These are phyloP conservation scores for Bucorvus abyssinicus DNA, from an alignment of 2,797 vertebrate genomes.

Conservation along the genomic window DNA sequence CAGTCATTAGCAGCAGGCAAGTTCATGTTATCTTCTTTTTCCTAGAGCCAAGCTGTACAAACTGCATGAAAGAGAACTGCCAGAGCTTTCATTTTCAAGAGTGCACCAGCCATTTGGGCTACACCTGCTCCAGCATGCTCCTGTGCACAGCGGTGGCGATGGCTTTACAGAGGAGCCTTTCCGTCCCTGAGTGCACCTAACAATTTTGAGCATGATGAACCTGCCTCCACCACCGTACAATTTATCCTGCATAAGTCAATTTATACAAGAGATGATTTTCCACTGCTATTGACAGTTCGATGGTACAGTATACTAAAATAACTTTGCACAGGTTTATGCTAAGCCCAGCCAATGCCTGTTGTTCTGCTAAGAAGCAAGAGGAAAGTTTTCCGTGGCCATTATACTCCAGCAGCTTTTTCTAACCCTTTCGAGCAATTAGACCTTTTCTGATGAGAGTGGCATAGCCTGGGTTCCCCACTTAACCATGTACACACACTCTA, in stretches of 20 bases:
- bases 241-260: not conserved
- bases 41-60: not conserved
- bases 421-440: not conserved
- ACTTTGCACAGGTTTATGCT: not conserved
- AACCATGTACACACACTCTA: not conserved
- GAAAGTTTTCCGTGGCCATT: not conserved
- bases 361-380: not conserved
- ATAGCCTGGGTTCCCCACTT: not conserved
- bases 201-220: not conserved
- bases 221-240: not conserved
- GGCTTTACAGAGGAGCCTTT: not conserved
- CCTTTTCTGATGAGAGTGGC: not conserved
- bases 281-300: not conserved
- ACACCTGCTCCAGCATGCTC: accelerated
- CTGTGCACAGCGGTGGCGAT: not conserved
- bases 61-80: not conserved
- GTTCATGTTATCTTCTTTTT: not conserved
- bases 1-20: not conserved
- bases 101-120: not conserved
- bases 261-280: not conserved
- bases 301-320: not conserved
- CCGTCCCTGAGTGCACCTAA: not conserved
- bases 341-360: not conserved
- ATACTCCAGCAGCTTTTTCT: not conserved
- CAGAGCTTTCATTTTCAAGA: not conserved